These are phyloP conservation scores for Volucella inanis DNA, from an alignment of 2,888 invertebrate species.

Conservation along the genomic window DNA sequence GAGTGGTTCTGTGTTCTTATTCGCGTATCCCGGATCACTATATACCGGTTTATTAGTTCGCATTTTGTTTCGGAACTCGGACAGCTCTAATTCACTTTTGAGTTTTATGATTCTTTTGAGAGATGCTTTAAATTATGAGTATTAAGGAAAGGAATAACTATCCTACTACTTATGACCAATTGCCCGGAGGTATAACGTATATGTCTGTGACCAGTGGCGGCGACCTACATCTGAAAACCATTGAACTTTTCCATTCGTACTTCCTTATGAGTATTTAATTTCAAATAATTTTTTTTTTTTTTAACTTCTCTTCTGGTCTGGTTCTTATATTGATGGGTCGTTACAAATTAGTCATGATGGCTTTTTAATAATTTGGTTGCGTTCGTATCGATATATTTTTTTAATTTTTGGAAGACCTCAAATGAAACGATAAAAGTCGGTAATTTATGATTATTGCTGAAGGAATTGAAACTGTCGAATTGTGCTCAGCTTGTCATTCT, in stretches of 20 bases:
- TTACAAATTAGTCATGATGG: slow-evolving; percentile 73
- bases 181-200: background rate
- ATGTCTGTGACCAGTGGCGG: slow-evolving; percentile 14
- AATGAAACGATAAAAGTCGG: slow-evolving; percentile 71
- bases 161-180: background rate
- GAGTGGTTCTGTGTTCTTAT: slow-evolving; percentile 5
- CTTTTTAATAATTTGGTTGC: slow-evolving; percentile 73
- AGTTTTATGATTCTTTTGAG: slow-evolving; percentile 71
- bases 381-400: slow-evolving; percentile 44
- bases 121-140: slow-evolving; percentile 62
- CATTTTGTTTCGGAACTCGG: slow-evolving; percentile 12
- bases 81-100: slow-evolving; percentile 58
- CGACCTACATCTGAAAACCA: slow-evolving; percentile 16
- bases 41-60: slow-evolving; percentile 60
- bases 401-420: slow-evolving; percentile 42
- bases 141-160: slow-evolving; percentile 39
- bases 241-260: slow-evolving; percentile 1
- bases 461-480: slow-evolving; percentile 53
- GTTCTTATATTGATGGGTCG: slow-evolving; percentile 63
- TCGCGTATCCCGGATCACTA: slow-evolving; percentile 52
- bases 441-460: slow-evolving; percentile 71
- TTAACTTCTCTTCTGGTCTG: background rate
- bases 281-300: slow-evolving; percentile 37
- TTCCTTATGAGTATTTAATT: slow-evolving; percentile 69
- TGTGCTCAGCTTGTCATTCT: slow-evolving; percentile 33